phyloP scores from a whole-genome alignment of 1,140 invertebrate species.

The Homalodisca vitripennis region DNA sequence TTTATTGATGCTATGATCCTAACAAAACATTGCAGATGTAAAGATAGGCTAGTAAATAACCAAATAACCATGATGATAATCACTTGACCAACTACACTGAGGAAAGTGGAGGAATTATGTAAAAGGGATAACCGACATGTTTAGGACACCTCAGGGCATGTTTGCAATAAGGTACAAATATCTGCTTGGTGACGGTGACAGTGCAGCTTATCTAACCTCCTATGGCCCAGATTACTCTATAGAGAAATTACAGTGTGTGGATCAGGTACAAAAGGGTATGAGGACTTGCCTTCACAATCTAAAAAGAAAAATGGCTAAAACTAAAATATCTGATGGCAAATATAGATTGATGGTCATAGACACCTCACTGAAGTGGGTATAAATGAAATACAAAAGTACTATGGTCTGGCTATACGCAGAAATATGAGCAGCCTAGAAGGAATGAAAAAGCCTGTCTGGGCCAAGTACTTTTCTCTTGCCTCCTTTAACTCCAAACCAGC shows the following conservation, averaged over 20 bases:
- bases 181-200: neutral
- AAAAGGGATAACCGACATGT: neutral
- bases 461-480: conserved; percentile 24
- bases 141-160: neutral
- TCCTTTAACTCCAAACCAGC: conserved; percentile 21
- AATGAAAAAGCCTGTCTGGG: conserved; percentile 31
- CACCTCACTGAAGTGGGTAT: neutral
- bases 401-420: conserved; percentile 26
- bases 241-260: conserved; percentile 3
- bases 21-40: conserved; percentile 4
- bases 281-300: neutral
- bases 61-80: neutral
- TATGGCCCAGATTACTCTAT: neutral
- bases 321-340: neutral
- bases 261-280: neutral
- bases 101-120: neutral
- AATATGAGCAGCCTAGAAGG: conserved; percentile 6
- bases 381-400: conserved; percentile 21
- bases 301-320: neutral
- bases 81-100: neutral
- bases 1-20: neutral
- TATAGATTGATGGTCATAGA: conserved; percentile 3
- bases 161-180: neutral
- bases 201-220: neutral
- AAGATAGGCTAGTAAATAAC: neutral